A percentile compares a stretch with the other conserved stretches of the same genome.
phyloP scores from a whole-genome alignment of 2,797 vertebrate genomes.

The Myripristis jacobus region DNA sequence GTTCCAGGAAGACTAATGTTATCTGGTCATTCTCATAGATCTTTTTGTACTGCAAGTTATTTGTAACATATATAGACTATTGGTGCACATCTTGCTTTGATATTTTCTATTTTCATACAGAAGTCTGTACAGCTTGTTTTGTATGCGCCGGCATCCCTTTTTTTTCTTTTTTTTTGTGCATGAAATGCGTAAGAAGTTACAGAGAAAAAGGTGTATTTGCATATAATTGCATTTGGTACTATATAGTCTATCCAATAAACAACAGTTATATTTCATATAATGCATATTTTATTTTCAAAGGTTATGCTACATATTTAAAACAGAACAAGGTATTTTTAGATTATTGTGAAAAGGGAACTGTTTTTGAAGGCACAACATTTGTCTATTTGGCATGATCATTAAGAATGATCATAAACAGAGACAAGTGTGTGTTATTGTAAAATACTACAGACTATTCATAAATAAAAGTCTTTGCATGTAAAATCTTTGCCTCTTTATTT shows the following conservation, averaged over 20 bases:
- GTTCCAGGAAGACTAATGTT: constrained; percentile 73
- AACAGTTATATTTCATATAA: constrained; percentile 88
- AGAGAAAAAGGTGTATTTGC: constrained; percentile 79
- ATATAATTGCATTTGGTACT: constrained; percentile 87
- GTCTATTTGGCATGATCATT: constrained; percentile 76
- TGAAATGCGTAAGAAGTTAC: constrained; percentile 77
- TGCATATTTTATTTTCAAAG: constrained; percentile 87
- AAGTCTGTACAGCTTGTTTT: constrained; percentile 83
- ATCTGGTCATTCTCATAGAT: constrained; percentile 73
- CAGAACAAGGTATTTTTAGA: constrained; percentile 87
- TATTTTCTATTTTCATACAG: constrained; percentile 89
- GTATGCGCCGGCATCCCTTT: constrained; percentile 74
- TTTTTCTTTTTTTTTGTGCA: constrained; percentile 72
- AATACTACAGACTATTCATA: constrained; percentile 83
- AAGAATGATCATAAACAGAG: constrained; percentile 75
- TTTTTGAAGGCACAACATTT: constrained; percentile 79
- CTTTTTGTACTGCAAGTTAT: constrained; percentile 82
- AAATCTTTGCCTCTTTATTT: constrained; percentile 43
- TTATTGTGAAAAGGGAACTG: constrained; percentile 82
- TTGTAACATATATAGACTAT: constrained; percentile 80
- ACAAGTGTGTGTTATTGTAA: constrained; percentile 82
- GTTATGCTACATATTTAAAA: constrained; percentile 85
- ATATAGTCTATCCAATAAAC: constrained; percentile 83
- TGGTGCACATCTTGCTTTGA: constrained; percentile 85
- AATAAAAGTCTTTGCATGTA: constrained; percentile 89